A percentile compares a stretch with the other conserved stretches of the same genome.
These are phyloP conservation scores for Ciconia maguari DNA, from an alignment of 2,113 vertebrate genomes.

Conservation along the genomic window DNA sequence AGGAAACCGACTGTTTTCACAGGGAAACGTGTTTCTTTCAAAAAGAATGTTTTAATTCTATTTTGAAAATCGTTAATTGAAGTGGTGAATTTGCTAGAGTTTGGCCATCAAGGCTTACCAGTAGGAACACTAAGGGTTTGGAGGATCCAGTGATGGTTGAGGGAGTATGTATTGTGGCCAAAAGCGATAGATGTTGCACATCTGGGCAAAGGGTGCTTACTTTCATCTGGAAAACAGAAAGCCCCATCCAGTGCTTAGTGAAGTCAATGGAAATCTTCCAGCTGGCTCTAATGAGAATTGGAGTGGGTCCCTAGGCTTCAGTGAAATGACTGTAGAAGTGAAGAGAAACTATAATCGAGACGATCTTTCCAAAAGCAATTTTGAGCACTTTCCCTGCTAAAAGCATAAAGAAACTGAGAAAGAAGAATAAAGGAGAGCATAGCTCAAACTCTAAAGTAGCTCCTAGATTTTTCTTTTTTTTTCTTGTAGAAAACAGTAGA, in stretches of 20 bases:
- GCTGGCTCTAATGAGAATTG: background rate
- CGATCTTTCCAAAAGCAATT: slow-evolving; percentile 13
- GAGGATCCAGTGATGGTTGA: background rate
- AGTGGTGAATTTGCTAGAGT: background rate
- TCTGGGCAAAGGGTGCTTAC: background rate
- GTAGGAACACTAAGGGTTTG: background rate
- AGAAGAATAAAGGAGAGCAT: background rate
- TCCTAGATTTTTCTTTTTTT: background rate
- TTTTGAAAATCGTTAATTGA: background rate
- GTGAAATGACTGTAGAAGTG: background rate
- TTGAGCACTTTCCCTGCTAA: background rate
- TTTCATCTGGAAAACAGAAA: slow-evolving; percentile 2
- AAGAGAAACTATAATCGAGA: slow-evolving; percentile 1
- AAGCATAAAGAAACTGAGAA: background rate
- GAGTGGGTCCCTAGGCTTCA: background rate
- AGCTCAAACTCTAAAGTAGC: background rate
- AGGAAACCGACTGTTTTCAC: background rate
- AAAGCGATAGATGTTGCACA: background rate
- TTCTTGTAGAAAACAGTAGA: background rate
- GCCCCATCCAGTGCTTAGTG: background rate
- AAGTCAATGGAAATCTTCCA: background rate
- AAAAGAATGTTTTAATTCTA: background rate
- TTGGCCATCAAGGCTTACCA: background rate
- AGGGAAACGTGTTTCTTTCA: background rate
- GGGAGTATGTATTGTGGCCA: background rate